Percentiles rank a stretch among this genome's conserved stretches.
Evolutionary conservation across 2,888 invertebrate species (phyloP).

Genomic region (Mechanitis messenoides): DNA sequence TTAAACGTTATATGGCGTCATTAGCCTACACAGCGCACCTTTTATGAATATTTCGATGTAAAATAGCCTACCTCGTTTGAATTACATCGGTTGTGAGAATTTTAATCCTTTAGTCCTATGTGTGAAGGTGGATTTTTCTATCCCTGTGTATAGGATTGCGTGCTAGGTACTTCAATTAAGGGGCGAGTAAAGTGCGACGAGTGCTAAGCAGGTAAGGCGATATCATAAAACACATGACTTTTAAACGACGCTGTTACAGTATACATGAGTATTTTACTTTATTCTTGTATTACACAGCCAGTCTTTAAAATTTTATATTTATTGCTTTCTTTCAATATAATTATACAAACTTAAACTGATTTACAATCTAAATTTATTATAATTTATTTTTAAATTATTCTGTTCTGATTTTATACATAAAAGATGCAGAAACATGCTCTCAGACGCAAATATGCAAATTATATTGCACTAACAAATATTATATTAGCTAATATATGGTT

Average conservation of each 20-base stretch:
- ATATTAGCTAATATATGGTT: too few species aligned
- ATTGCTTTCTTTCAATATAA: too few species aligned
- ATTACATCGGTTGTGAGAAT: conserved; percentile 43
- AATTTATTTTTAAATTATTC: too few species aligned
- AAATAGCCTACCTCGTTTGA: conserved; percentile 57
- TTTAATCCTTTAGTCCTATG: conserved; percentile 42
- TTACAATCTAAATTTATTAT: too few species aligned
- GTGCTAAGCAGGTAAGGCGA: conserved; percentile 64
- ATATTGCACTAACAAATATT: too few species aligned
- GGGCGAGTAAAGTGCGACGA: conserved; percentile 64
- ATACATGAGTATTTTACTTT: conserved; percentile 25
- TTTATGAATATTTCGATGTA: conserved; percentile 58
- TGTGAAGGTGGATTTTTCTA: conserved; percentile 53
- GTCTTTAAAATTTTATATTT: conserved; percentile 2
- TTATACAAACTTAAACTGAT: too few species aligned
- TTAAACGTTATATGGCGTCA: conserved; percentile 17
- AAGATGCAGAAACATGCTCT: too few species aligned
- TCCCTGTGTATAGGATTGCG: conserved; percentile 52
- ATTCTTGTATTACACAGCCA: conserved; percentile 16
- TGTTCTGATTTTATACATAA: too few species aligned
- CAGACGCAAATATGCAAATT: too few species aligned
- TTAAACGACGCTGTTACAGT: conserved; percentile 53
- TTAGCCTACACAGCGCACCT: conserved; percentile 42
- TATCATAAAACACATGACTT: conserved; percentile 66
- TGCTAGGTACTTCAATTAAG: conserved; percentile 69